These are phyloP conservation scores for Acrobasis repandana DNA, from an alignment of 2,888 invertebrate genomes.

Conservation along the genomic window DNA sequence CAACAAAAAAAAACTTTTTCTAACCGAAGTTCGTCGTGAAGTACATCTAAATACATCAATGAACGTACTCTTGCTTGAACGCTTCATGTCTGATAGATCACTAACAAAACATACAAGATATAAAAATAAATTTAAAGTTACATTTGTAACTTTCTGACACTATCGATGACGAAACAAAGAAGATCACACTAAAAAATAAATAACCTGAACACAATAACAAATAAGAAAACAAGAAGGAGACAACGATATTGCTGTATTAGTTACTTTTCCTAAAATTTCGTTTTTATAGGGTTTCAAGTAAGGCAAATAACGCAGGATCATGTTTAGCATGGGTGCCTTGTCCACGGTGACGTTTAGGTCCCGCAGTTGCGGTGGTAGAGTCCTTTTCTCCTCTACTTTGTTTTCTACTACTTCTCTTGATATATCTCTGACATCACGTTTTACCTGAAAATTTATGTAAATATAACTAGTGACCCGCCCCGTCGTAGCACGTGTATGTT, in stretches of 20 bases:
- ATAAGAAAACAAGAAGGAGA: conserved; percentile 29
- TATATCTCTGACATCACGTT: conserved; percentile 35
- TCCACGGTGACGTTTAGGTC: conserved; percentile 36
- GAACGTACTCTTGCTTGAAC: too few relatives aligned
- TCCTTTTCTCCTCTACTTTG: background rate
- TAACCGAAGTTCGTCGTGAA: too few relatives aligned
- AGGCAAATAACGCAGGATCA: conserved; percentile 63
- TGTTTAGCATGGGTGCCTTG: conserved; percentile 53
- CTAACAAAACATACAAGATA: background rate
- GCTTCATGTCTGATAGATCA: too few relatives aligned
- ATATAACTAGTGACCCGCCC: too few relatives aligned
- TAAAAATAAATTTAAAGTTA: too few relatives aligned
- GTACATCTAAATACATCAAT: too few relatives aligned
- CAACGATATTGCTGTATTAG: conserved; percentile 24
- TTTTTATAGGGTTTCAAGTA: conserved; percentile 59
- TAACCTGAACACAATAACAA: conserved; percentile 29
- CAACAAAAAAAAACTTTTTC: too few relatives aligned
- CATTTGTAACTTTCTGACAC: too few relatives aligned
- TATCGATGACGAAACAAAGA: too few relatives aligned
- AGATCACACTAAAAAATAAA: conserved; percentile 4
- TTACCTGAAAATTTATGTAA: conserved; percentile 37
- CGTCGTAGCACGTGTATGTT: too few relatives aligned
- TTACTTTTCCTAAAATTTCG: conserved; percentile 37
- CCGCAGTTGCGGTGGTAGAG: background rate
- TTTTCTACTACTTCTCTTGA: background rate